Evolutionary conservation across 2,797 vertebrate genomes (phyloP), one percentile per base, ranked within the genome.

Genomic region (Enteromius afrohamiltoni): DNA sequence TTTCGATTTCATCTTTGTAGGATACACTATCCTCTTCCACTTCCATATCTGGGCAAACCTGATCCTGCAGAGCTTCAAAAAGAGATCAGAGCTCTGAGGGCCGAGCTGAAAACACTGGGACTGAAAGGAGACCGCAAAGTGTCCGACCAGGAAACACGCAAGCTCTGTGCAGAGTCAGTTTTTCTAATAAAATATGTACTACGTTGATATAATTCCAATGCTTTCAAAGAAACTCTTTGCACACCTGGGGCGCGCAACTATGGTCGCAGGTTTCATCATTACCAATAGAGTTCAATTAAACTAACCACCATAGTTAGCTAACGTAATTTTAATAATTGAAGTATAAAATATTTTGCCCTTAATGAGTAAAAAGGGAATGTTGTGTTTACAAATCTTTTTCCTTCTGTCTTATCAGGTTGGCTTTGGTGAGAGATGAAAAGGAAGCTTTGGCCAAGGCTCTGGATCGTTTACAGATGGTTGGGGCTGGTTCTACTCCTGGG

Each of bases 11-110:
- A 10, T 55, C 74, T 70, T 62, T 55, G 16, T 53, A 98, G 97
- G 93, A 98, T 98, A 90, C 97, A 98, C 90, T 98, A 98, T 92
- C 97, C 97, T 0, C 92, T 98, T 82, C 96, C 97, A 0, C 91
- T 98, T 84, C 96, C 96, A 0, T 98, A 97, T 75, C 91, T 94
- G 87, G 97, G 97, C 3, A 97, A 97, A 84, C 97, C 96, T 0
- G 96, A 98, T 91, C 96, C 97, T 0, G 97, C 96, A 17, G 88
- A 92, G 40, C 92, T 98, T 75, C 96, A 96, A 90, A 95, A 94
- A 85, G 95, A 97, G 84, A 95, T 98, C 89, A 90, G 96, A 89
- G 93, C 93, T 4, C 93, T 98, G 77, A 93, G 95, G 87, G 93
- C 95, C 1, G 96, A 98, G 88, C 91, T 98, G 47, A 92, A 92